Evolutionary conservation across 2,888 invertebrate species (phyloP), one percentile per base, ranked within the genome.

Genomic region (Octonoba sinensis): DNA sequence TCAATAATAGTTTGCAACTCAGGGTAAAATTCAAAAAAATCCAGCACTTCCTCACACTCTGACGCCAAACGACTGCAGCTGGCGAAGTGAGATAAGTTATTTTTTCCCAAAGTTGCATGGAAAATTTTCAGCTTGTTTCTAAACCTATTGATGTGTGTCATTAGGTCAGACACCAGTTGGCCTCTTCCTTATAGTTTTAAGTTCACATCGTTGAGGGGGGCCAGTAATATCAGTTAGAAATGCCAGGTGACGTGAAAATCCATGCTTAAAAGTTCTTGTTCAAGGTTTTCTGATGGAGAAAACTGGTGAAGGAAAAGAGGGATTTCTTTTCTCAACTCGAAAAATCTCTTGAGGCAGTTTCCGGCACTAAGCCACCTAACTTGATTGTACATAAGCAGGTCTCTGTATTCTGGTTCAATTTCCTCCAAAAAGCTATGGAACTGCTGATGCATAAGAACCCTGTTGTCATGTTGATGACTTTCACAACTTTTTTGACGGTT

Each of bases 161-260:
- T 65, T 65, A 69, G 36, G 36, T 69, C 57, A 60, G 70, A 69
- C 46, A 57, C 27, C 54, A 69, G n/a, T 24, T 69, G 54, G 57
- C n/a, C n/a, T 46, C 57, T 54, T 24, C 51, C 70, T 22, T 66
- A 49, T n/a, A 66, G 51, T 36, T 66, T 66, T 22, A 66, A 46
- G 47, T 54, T 66, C 18, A 66, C 46, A 36, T 66, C 47, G 47
- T 66, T 66, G 22, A 66, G 47, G 47, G n/a, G 1, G 66, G 44
- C 18, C 16, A 27, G 18, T 56, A 57, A 54, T 69, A 18, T 57
- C 51, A 8, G 70, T 57, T n/a, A 56, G 16, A 44, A 66, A 66
- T 36, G 36, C 49, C 49, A 66, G 22, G n/a, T 66, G 20, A 20
- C 44, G n/a, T 22, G 18, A 44, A 46, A 66, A 18, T 66, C 49